Evolutionary conservation across 2,888 invertebrate genomes (phyloP).

Genomic region (Tridacna gigas): DNA sequence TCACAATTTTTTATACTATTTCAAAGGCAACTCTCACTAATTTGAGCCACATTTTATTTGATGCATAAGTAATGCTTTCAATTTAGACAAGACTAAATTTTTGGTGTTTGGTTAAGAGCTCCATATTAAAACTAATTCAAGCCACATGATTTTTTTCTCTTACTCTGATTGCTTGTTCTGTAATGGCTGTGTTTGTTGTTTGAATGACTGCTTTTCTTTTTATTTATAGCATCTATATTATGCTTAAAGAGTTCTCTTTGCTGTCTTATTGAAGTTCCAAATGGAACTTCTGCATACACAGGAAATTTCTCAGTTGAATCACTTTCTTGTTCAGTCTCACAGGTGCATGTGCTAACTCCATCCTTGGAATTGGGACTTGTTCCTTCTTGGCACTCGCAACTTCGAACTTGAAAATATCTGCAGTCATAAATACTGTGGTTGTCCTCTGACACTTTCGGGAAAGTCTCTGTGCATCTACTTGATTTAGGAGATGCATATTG

Average conservation of each 20-base stretch:
- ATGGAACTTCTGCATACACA: slow-evolving; percentile 73
- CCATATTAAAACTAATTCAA: no score
- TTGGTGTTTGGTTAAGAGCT: no score
- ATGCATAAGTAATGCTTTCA: no score
- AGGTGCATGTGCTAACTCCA: not conserved
- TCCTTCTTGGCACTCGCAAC: slow-evolving; percentile 9
- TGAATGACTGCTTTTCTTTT: slow-evolving; percentile 45
- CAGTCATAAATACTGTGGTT: slow-evolving; percentile 50
- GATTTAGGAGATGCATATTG: slow-evolving; percentile 37
- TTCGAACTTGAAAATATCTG: slow-evolving; percentile 46
- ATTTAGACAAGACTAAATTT: no score
- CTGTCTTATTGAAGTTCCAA: slow-evolving; percentile 78
- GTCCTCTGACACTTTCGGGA: slow-evolving; percentile 30
- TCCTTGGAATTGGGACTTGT: not conserved
- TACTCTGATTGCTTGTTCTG: slow-evolving; percentile 2
- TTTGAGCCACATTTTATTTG: no score
- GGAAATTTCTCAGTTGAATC: slow-evolving; percentile 65
- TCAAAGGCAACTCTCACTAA: no score
- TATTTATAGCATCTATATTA: slow-evolving; percentile 64
- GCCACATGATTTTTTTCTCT: not conserved
- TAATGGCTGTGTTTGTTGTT: not conserved
- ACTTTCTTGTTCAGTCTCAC: slow-evolving; percentile 13
- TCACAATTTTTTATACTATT: no score
- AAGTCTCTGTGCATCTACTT: slow-evolving; percentile 37
- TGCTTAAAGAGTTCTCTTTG: slow-evolving; percentile 76